Evolutionary conservation across 2,888 invertebrate genomes (phyloP).

Genomic region (Epirrita christyi): DNA sequence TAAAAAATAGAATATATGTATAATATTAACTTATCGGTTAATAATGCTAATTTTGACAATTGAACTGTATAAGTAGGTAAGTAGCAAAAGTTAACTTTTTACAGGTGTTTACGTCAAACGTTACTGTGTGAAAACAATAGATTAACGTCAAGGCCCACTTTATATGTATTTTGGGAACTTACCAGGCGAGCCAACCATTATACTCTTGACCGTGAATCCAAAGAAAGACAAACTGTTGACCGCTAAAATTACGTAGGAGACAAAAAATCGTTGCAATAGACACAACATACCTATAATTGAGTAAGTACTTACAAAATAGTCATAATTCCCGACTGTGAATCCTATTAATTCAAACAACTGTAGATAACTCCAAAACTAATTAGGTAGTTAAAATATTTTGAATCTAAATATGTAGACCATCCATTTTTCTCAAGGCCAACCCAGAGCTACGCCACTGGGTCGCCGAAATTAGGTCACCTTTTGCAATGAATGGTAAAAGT

Average conservation of each 20-base stretch:
- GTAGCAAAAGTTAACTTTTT: neutral
- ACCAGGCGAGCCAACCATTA: conserved; percentile 25
- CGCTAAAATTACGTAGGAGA: neutral
- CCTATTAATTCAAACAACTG: too few species aligned
- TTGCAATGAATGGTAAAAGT: conserved; percentile 3
- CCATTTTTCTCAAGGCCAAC: conserved; percentile 18
- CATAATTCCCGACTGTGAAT: too few species aligned
- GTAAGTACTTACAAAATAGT: too few species aligned
- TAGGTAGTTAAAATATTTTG: too few species aligned
- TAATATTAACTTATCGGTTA: too few species aligned
- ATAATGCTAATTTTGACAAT: too few species aligned
- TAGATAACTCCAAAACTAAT: too few species aligned
- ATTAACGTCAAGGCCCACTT: conserved; percentile 9
- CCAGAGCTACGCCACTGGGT: conserved; percentile 15
- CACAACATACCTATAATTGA: too few species aligned
- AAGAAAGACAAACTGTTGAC: conserved; percentile 3
- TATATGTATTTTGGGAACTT: conserved; percentile 33
- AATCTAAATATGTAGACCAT: too few species aligned
- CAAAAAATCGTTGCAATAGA: neutral
- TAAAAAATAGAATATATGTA: too few species aligned
- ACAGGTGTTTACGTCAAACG: neutral
- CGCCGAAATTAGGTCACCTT: conserved; percentile 28
- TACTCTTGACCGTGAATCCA: conserved; percentile 29
- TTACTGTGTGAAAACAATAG: neutral
- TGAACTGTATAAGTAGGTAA: neutral